phyloP scores from a whole-genome alignment of 2,888 invertebrate species.

The Sycophila texana region DNA sequence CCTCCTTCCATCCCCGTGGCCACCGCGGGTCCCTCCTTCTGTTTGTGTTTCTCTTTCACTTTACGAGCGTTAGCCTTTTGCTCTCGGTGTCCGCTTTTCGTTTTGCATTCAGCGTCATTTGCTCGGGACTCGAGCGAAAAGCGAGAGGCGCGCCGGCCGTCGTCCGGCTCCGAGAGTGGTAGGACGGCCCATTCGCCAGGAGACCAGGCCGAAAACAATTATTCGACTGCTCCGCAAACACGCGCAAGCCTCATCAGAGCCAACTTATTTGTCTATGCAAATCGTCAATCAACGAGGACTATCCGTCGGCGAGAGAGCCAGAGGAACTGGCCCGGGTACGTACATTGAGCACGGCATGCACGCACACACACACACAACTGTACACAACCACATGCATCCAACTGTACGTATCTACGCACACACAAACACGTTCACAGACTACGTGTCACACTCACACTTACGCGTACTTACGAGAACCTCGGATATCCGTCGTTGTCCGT shows the following conservation, averaged over 20 bases:
- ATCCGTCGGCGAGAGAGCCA: slow-evolving; percentile 7
- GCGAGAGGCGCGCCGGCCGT: background rate
- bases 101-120: slow-evolving; percentile 34
- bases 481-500: slow-evolving; percentile 25
- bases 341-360: background rate
- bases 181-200: slow-evolving; percentile 55
- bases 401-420: too few relatives aligned
- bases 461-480: slow-evolving; percentile 14
- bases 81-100: slow-evolving; percentile 1
- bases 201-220: slow-evolving; percentile 67
- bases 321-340: background rate
- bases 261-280: slow-evolving; percentile 75
- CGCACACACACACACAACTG: too few relatives aligned
- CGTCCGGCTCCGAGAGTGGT: slow-evolving; percentile 24
- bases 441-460: background rate
- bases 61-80: background rate
- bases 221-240: slow-evolving; percentile 64
- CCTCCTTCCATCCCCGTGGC: background rate
- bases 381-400: too few relatives aligned
- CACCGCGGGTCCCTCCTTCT: slow-evolving; percentile 16
- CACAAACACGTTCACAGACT: too few relatives aligned
- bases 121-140: slow-evolving; percentile 26
- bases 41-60: slow-evolving; percentile 34
- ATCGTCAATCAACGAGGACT: slow-evolving; percentile 70
- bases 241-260: slow-evolving; percentile 67